Evolutionary conservation across 2,113 vertebrate genomes (phyloP).

Genomic region (Pomatostomus ruficeps): DNA sequence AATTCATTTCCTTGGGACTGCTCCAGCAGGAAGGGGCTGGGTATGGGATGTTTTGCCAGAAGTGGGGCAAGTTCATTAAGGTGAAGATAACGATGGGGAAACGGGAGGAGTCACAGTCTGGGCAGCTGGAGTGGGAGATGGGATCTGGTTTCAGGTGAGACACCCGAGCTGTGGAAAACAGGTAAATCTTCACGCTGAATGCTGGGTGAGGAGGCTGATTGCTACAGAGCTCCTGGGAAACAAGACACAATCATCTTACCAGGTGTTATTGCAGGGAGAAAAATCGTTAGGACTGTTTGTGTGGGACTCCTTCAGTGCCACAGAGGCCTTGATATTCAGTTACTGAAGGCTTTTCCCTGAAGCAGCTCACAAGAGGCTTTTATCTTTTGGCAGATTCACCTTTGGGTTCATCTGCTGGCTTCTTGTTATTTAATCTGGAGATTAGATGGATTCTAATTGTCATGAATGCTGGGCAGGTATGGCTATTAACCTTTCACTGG

Average conservation of each 20-base stretch:
- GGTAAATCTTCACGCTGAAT: background rate
- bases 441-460: background rate
- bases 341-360: background rate
- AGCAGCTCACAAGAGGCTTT: background rate
- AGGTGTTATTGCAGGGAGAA: background rate
- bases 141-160: background rate
- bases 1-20: background rate
- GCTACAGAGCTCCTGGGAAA: background rate
- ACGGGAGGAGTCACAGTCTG: background rate
- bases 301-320: background rate
- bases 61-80: background rate
- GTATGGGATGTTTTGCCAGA: background rate
- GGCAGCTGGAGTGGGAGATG: background rate
- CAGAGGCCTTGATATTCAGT: background rate
- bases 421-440: background rate
- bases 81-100: background rate
- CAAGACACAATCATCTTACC: background rate
- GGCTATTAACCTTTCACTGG: slow-evolving; percentile 42
- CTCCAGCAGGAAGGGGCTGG: background rate
- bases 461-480: background rate
- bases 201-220: background rate
- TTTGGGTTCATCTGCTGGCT: slow-evolving; percentile 28
- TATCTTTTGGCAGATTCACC: slow-evolving; percentile 8
- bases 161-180: background rate
- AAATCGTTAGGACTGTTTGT: background rate